Conservation (phyloP, 2,113 vertebrate genomes). For the Ceyx margarethae region DNA sequence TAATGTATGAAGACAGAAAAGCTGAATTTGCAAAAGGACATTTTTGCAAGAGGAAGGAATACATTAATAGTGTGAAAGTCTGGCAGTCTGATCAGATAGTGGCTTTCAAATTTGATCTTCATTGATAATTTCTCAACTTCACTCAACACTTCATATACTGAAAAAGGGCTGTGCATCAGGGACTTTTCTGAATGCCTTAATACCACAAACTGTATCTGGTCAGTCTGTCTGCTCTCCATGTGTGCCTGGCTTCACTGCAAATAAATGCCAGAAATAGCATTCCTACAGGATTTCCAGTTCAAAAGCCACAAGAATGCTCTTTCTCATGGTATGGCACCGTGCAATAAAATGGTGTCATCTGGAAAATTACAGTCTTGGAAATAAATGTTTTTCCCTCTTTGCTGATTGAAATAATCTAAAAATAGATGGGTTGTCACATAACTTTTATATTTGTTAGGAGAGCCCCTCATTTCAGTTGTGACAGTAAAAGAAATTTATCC, state of each 20-base stretch:
- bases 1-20: constrained; percentile 26
- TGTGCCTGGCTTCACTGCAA: constrained; percentile 66
- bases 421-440: constrained; percentile 69
- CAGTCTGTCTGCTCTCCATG: constrained; percentile 66
- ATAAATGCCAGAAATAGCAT: constrained; percentile 75
- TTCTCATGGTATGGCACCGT: constrained; percentile 74
- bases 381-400: constrained; percentile 60
- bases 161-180: constrained; percentile 22
- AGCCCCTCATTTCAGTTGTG: constrained; percentile 39
- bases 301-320: constrained; percentile 77
- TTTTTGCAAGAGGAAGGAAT: constrained; percentile 37
- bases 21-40: not conserved
- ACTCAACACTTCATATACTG: constrained; percentile 45
- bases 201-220: constrained; percentile 71
- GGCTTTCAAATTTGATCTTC: constrained; percentile 50
- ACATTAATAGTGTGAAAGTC: constrained; percentile 25
- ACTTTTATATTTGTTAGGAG: constrained; percentile 53
- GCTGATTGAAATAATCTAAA: constrained; percentile 72
- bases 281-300: constrained; percentile 75
- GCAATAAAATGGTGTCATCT: constrained; percentile 76
- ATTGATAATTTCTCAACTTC: constrained; percentile 52
- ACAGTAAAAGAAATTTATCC: constrained; percentile 26
- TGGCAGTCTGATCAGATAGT: constrained; percentile 46
- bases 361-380: constrained; percentile 78
- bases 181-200: constrained; percentile 62